phyloP scores from a whole-genome alignment of 1,140 invertebrate species.

The Trachymyrmex cornetzi region DNA sequence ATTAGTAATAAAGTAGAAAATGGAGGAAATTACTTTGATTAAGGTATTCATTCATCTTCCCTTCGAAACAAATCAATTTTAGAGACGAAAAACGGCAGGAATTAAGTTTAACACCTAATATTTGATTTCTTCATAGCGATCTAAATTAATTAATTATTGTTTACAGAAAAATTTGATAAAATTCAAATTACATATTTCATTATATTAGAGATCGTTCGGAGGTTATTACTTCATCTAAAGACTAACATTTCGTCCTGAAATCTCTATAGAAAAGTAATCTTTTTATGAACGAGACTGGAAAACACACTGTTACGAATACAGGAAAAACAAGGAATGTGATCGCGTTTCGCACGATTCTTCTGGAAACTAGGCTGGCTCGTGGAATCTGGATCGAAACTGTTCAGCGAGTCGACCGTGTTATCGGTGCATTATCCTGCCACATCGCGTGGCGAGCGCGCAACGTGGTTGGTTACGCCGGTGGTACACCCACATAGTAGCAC shows the following conservation, averaged over 20 bases:
- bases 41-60: too few relatives aligned
- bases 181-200: too few relatives aligned
- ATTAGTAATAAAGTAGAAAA: too few relatives aligned
- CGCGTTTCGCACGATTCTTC: constrained; percentile 13
- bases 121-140: too few relatives aligned
- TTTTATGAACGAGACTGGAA: not conserved
- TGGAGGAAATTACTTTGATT: too few relatives aligned
- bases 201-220: not conserved
- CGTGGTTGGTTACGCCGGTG: constrained; percentile 39
- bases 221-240: not conserved
- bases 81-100: too few relatives aligned
- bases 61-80: too few relatives aligned
- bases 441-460: constrained; percentile 21
- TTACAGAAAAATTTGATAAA: too few relatives aligned
- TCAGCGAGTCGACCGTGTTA: constrained; percentile 48
- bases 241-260: not conserved
- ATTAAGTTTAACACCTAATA: too few relatives aligned
- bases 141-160: too few relatives aligned
- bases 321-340: constrained; percentile 26
- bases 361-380: constrained; percentile 65
- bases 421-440: constrained; percentile 55
- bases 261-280: not conserved
- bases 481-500: constrained; percentile 60
- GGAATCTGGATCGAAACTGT: constrained; percentile 69
- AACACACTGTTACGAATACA: not conserved